Evolutionary conservation across 2,113 vertebrate species (phyloP).

Genomic region (Calcarius ornatus): DNA sequence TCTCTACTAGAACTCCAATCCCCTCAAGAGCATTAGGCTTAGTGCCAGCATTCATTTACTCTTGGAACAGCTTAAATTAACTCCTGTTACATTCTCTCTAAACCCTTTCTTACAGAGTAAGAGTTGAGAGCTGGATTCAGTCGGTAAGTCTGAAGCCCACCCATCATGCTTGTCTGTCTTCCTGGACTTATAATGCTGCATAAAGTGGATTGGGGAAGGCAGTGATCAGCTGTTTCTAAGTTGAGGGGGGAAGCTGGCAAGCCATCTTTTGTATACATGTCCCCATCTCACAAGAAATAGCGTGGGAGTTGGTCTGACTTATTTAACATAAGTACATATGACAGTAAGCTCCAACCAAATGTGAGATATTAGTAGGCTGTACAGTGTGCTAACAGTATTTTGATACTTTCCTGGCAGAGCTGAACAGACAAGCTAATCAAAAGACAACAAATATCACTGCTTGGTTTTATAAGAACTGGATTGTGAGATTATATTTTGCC

Average conservation of each 20-base stretch:
- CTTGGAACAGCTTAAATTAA: constrained; percentile 38
- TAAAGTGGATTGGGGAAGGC: neutral
- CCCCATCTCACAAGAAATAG: neutral
- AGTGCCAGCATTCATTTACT: constrained; percentile 30
- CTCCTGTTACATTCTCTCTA: constrained; percentile 2
- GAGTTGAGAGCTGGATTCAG: neutral
- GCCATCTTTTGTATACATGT: neutral
- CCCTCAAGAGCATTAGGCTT: constrained; percentile 49
- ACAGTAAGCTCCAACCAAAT: neutral
- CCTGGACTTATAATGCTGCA: neutral
- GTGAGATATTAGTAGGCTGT: neutral
- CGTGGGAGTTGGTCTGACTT: neutral
- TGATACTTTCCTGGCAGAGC: neutral
- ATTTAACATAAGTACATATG: neutral
- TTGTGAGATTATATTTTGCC: neutral
- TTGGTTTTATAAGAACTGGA: neutral
- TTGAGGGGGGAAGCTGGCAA: neutral
- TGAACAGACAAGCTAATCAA: neutral
- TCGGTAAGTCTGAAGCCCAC: neutral
- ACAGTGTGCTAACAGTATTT: neutral
- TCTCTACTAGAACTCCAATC: constrained; percentile 9
- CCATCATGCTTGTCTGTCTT: neutral
- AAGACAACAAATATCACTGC: neutral
- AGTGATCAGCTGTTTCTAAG: neutral
- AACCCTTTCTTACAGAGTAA: neutral